Evolutionary conservation across 30 jellyfish, hydroid and myxozoan species (phyloP).

Genomic region (Nemopilema nomurai): DNA sequence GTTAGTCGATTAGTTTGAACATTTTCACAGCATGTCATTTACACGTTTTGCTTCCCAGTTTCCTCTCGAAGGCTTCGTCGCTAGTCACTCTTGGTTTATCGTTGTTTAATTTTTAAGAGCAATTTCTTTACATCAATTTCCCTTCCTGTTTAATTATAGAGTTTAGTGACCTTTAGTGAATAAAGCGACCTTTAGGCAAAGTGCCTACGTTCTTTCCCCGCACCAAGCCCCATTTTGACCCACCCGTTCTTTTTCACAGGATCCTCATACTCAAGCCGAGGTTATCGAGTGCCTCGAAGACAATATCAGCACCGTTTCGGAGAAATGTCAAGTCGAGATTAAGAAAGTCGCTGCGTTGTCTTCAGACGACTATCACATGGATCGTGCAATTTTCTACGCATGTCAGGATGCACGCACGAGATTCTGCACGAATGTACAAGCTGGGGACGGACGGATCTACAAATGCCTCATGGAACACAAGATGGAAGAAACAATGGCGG

Average conservation of each 20-base stretch:
- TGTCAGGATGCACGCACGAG: slow-evolving; percentile 93
- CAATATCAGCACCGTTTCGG: slow-evolving; percentile 49
- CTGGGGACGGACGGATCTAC: slow-evolving; percentile 91
- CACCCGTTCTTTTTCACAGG: slow-evolving; percentile 36
- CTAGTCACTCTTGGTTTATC: too few species aligned
- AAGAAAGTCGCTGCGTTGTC: slow-evolving; percentile 84
- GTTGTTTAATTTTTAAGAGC: too few species aligned
- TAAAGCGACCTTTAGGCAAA: background rate
- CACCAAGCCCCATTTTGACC: background rate
- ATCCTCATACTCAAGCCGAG: slow-evolving; percentile 87
- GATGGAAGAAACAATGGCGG: slow-evolving; percentile 78
- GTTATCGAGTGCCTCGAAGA: slow-evolving; percentile 95
- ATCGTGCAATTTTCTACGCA: slow-evolving; percentile 90
- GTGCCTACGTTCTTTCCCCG: background rate
- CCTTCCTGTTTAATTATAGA: too few species aligned
- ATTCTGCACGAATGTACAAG: slow-evolving; percentile 73
- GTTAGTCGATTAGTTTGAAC: slow-evolving; percentile 10
- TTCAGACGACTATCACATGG: slow-evolving; percentile 96
- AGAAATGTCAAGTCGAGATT: slow-evolving; percentile 68
- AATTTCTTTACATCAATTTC: too few species aligned
- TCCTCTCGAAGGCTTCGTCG: too few species aligned
- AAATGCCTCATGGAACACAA: slow-evolving; percentile 83
- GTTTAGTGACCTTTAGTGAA: background rate
- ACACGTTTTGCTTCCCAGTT: too few species aligned
- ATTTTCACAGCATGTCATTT: too few species aligned